A percentile compares a stretch with the other conserved stretches of the same genome.
Evolutionary conservation across 2,113 vertebrate genomes (phyloP).

Genomic region (Tapirus terrestris): DNA sequence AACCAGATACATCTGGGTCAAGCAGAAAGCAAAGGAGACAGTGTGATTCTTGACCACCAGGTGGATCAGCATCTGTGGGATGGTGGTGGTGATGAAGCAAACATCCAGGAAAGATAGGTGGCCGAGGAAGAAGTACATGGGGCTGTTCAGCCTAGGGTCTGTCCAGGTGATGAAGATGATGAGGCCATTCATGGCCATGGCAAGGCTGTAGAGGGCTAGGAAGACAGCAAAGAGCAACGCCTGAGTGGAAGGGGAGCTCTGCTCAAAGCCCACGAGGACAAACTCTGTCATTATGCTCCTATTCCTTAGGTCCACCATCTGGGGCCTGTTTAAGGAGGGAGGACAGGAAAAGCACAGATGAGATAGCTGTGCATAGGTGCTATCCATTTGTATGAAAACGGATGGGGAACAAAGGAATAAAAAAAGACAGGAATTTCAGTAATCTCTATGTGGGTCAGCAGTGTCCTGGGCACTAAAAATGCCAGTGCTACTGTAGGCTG

Average conservation of each 20-base stretch:
- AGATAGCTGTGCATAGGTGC: background rate
- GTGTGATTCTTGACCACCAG: constrained; percentile 40
- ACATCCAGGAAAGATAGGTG: constrained; percentile 57
- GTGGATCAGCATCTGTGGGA: constrained; percentile 66
- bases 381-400: background rate
- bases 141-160: constrained; percentile 58
- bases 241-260: background rate
- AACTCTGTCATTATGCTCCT: constrained; percentile 60
- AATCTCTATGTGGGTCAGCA: background rate
- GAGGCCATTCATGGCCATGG: constrained; percentile 65
- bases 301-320: background rate
- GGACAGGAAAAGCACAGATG: background rate
- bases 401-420: background rate
- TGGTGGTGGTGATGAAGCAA: constrained; percentile 70
- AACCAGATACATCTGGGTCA: constrained; percentile 60
- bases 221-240: constrained; percentile 59
- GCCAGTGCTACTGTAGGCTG: background rate
- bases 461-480: background rate
- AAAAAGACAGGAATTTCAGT: background rate
- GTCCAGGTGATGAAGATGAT: constrained; percentile 67
- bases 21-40: constrained; percentile 37
- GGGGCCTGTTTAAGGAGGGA: background rate
- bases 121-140: constrained; percentile 71
- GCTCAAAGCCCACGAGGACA: constrained; percentile 60
- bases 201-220: constrained; percentile 55